phyloP scores from a whole-genome alignment of 2,888 invertebrate genomes.

The Nomada ferruginata region DNA sequence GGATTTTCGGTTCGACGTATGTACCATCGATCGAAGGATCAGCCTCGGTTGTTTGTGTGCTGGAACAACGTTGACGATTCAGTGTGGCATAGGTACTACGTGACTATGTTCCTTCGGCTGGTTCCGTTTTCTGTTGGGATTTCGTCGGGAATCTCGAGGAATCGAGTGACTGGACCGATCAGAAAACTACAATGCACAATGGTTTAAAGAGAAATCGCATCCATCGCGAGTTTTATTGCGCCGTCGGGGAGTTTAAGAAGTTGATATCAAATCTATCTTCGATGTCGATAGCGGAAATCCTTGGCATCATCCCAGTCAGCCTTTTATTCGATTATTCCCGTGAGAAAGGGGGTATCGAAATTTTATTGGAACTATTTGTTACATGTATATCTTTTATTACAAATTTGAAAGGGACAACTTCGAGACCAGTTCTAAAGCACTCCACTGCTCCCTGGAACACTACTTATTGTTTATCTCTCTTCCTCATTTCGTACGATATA shows the following conservation, averaged over 20 bases:
- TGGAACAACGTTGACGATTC: neutral
- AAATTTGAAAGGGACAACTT: too few relatives aligned
- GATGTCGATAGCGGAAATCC: conserved; percentile 3
- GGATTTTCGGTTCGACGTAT: neutral
- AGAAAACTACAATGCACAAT: neutral
- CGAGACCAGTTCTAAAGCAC: too few relatives aligned
- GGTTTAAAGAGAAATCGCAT: conserved; percentile 2
- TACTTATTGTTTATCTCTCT: too few relatives aligned
- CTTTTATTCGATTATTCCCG: neutral
- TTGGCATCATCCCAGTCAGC: conserved; percentile 3
- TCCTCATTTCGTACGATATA: too few relatives aligned
- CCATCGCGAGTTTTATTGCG: conserved; percentile 22
- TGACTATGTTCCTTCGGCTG: neutral
- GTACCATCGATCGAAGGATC: conserved; percentile 9
- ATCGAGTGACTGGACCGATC: neutral
- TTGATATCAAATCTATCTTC: conserved; percentile 36
- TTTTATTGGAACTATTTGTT: conserved; percentile 1
- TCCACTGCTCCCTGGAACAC: too few relatives aligned
- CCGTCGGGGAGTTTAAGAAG: conserved; percentile 11
- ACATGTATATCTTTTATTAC: neutral
- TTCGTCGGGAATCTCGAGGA: neutral
- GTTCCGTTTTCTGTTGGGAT: neutral
- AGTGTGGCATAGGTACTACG: neutral
- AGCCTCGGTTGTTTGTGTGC: neutral
- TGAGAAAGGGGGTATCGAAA: neutral